Evolutionary conservation across 2,797 vertebrate species (phyloP), one percentile per base, ranked within the genome.

Genomic region (Gastrophryne carolinensis): DNA sequence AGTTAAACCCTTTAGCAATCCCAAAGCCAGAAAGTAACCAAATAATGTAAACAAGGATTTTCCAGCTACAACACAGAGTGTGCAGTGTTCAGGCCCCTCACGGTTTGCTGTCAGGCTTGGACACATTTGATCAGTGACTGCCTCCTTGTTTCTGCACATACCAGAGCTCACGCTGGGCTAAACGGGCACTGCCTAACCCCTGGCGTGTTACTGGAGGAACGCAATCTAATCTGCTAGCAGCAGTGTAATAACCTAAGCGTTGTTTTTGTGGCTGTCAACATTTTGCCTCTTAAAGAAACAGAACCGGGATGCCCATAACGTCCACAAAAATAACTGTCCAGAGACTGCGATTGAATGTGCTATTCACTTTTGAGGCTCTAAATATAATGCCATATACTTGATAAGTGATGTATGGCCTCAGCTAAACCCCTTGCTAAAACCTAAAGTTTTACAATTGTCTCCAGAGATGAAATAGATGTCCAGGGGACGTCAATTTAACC

Each of bases 21-120:
- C 30, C 23, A 39, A 24, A 13, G 50, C 32, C 65, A 27, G 49
- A 26, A 19, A 39, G 41, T 29, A 53, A 27, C 27, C 29, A 41
- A 52, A 57, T 35, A 30, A 41, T 30, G 50, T 24, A 17, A 39
- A 24, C 50, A 12, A 17, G 35, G 65, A 24, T 24, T 35, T 53
- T 67, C 52, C 64, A 66, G 47, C 35, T 37, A 19, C 65, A 68
- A 47, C 3, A 69, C 66, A 69, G 52, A 29, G 17, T 17, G 30
- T 5, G 34, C 39, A 56, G 66, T 69, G 39, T 23, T 27, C 34
- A n/a, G 24, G 23, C 27, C 13, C 17, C 44, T 37, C 5, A 29
- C 63, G 3, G 62, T 27, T 67, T 67, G 49, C 64, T 10, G 64
- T 50, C 30, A 30, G 56, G 23, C 69, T 37, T 52, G 3, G 60